Percentiles rank a stretch among this genome's conserved stretches.
Evolutionary conservation across 2,113 vertebrate species (phyloP).

Genomic region (Kobus ellipsiprymnus): DNA sequence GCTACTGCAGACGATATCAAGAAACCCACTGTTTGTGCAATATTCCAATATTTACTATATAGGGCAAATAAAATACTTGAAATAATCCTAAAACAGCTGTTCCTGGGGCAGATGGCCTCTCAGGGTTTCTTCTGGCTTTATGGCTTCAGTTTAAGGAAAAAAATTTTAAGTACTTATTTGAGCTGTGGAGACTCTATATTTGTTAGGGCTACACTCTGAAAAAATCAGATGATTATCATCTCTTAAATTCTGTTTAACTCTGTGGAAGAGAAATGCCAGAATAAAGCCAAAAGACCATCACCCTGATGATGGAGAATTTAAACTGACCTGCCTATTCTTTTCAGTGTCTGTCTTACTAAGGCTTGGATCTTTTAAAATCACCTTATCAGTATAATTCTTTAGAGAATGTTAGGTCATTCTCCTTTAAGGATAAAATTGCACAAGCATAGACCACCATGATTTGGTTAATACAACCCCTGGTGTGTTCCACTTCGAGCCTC

Average conservation of each 20-base stretch:
- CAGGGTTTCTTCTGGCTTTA: constrained; percentile 57
- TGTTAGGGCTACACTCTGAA: constrained; percentile 27
- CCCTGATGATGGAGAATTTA: not conserved
- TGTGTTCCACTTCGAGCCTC: constrained; percentile 50
- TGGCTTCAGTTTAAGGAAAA: not conserved
- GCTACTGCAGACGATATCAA: constrained; percentile 32
- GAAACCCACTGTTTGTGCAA: constrained; percentile 68
- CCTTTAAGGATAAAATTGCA: not conserved
- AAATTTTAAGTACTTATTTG: constrained; percentile 35
- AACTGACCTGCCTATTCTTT: constrained; percentile 31
- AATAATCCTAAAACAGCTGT: constrained; percentile 51
- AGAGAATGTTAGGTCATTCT: not conserved
- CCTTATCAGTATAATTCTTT: constrained; percentile 34
- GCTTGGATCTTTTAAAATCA: constrained; percentile 44
- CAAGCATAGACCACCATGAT: constrained; percentile 22
- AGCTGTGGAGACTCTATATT: constrained; percentile 12
- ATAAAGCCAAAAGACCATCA: constrained; percentile 48
- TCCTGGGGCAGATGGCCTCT: constrained; percentile 46
- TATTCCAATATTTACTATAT: constrained; percentile 50
- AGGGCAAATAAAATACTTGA: constrained; percentile 68
- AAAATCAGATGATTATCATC: not conserved
- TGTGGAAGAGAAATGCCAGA: constrained; percentile 42
- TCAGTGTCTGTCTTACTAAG: not conserved
- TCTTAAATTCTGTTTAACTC: constrained; percentile 13
- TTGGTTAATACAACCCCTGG: not conserved